Percentiles rank a stretch among this genome's conserved stretches.
Conservation (phyloP, 53 echinoderm and acorn worm species). For the Zoroaster sp. region DNA sequence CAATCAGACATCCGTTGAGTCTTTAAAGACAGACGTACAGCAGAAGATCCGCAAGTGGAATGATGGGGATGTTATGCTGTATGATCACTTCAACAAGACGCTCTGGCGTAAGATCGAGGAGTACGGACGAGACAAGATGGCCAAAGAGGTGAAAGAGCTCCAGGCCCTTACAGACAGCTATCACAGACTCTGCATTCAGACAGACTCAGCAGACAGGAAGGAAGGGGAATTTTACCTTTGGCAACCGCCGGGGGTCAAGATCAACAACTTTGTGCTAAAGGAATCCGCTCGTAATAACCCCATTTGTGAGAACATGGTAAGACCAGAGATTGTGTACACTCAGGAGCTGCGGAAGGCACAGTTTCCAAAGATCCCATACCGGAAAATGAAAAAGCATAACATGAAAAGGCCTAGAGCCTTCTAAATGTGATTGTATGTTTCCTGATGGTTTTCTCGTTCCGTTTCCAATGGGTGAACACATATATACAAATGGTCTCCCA, state of each 20-base stretch:
- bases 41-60: slow-evolving; percentile 81
- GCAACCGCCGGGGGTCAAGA: slow-evolving; percentile 96
- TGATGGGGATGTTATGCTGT: slow-evolving; percentile 82
- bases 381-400: slow-evolving; percentile 4
- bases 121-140: slow-evolving; percentile 82
- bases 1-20: slow-evolving; percentile 71
- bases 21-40: slow-evolving; percentile 47
- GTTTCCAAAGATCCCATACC: slow-evolving; percentile 52
- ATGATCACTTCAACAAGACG: slow-evolving; percentile 87
- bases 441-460: neutral
- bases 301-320: slow-evolving; percentile 82
- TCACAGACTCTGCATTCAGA: slow-evolving; percentile 71
- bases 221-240: slow-evolving; percentile 89
- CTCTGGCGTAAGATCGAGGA: slow-evolving; percentile 74
- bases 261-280: slow-evolving; percentile 87
- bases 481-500: no score
- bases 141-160: slow-evolving; percentile 65
- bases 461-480: neutral
- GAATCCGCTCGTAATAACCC: slow-evolving; percentile 63
- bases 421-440: neutral
- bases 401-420: neutral
- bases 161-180: slow-evolving; percentile 59
- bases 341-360: slow-evolving; percentile 79
- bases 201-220: slow-evolving; percentile 72
- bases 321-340: slow-evolving; percentile 92